A percentile compares a stretch with the other conserved stretches of the same genome.
Evolutionary conservation across 2,888 invertebrate species (phyloP).

Genomic region (Drosophila robusta): DNA sequence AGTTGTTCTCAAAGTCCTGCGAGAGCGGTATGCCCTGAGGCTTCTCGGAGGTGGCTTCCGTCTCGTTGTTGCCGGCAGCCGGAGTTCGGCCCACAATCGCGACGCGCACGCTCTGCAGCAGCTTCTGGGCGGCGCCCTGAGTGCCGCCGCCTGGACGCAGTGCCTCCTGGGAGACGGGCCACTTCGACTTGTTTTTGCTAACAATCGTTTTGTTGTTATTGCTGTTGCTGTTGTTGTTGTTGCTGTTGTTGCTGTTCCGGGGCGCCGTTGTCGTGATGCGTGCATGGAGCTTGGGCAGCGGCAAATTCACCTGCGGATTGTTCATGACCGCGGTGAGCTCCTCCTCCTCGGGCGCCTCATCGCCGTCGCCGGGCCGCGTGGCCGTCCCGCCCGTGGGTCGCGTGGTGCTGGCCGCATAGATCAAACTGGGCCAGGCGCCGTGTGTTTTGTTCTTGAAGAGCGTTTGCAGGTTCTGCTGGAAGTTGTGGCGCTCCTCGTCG

Average conservation of each 20-base stretch:
- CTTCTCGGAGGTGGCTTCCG: constrained; percentile 77
- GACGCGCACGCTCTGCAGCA: constrained; percentile 38
- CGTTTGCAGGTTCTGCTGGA: constrained; percentile 70
- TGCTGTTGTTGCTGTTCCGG: constrained; percentile 51
- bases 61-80: constrained; percentile 28
- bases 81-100: constrained; percentile 27
- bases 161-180: constrained; percentile 81
- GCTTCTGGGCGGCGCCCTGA: constrained; percentile 45
- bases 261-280: constrained; percentile 72
- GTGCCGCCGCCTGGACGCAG: constrained; percentile 51
- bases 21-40: constrained; percentile 73
- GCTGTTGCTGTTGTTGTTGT: no score
- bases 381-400: constrained; percentile 35
- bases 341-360: constrained; percentile 50
- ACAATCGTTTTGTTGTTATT: constrained; percentile 73
- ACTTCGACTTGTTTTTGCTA: constrained; percentile 82
- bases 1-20: constrained; percentile 84
- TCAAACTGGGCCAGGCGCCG: constrained; percentile 63
- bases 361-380: constrained; percentile 16
- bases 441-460: constrained; percentile 73
- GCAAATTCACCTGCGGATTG: constrained; percentile 70
- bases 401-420: constrained; percentile 60
- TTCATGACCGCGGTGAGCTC: constrained; percentile 80
- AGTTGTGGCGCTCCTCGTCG: constrained; percentile 83
- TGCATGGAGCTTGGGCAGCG: constrained; percentile 38